Evolutionary conservation across 2,888 invertebrate species (phyloP).

Genomic region (Euspilapteryx auroguttella): DNA sequence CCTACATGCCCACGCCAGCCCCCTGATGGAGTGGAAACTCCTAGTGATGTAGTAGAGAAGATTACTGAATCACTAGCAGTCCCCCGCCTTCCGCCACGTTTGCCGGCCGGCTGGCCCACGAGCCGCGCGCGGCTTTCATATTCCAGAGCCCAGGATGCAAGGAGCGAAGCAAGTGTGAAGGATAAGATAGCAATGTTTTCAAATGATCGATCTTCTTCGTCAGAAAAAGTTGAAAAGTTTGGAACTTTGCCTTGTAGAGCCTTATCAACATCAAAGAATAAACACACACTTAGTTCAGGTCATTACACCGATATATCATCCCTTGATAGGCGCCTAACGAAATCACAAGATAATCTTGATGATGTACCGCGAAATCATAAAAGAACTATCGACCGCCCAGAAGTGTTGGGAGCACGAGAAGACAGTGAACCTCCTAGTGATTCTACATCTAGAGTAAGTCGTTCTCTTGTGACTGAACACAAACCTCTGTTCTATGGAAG

Average conservation of each 20-base stretch:
- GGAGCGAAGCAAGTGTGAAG: slow-evolving; percentile 78
- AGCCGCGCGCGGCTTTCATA: slow-evolving; percentile 38
- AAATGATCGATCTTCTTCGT: slow-evolving; percentile 38
- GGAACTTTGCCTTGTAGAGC: slow-evolving; percentile 34
- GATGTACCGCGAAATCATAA: slow-evolving; percentile 43
- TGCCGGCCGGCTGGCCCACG: slow-evolving; percentile 25
- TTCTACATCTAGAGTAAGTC: slow-evolving; percentile 17
- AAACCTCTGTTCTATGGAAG: slow-evolving; percentile 51
- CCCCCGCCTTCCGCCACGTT: slow-evolving; percentile 31
- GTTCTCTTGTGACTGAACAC: slow-evolving; percentile 18
- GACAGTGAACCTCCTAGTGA: slow-evolving; percentile 14
- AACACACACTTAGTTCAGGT: slow-evolving; percentile 20
- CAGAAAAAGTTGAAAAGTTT: slow-evolving; percentile 42
- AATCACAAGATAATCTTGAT: slow-evolving; percentile 55
- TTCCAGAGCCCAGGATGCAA: slow-evolving; percentile 73
- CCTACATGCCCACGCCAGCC: slow-evolving; percentile 73
- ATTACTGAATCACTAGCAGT: slow-evolving; percentile 33
- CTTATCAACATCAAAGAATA: slow-evolving; percentile 26
- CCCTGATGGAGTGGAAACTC: slow-evolving; percentile 83
- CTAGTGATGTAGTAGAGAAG: slow-evolving; percentile 67
- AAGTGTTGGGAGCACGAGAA: slow-evolving; percentile 56
- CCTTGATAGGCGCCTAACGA: slow-evolving; percentile 44
- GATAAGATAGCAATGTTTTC: slow-evolving; percentile 90
- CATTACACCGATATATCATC: slow-evolving; percentile 35
- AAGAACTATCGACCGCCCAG: slow-evolving; percentile 36